Evolutionary conservation across 2,113 vertebrate species (phyloP).

Genomic region (Steatornis caripensis): DNA sequence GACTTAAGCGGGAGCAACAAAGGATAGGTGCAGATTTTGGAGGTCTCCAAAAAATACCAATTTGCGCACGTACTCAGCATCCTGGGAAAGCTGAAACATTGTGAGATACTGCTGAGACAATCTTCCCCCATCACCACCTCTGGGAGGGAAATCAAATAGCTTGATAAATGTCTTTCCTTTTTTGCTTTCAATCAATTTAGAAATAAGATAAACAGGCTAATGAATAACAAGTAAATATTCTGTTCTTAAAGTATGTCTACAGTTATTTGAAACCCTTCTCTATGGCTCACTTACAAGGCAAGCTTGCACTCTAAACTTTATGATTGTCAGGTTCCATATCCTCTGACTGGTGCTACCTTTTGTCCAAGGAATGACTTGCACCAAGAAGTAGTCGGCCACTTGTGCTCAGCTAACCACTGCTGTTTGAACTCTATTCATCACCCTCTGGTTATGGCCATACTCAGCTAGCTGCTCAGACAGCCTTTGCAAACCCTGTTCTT

Average conservation of each 20-base stretch:
- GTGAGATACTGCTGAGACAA: not conserved
- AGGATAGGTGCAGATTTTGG: not conserved
- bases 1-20: not conserved
- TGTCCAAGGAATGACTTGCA: not conserved
- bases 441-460: not conserved
- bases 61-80: not conserved
- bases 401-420: accelerated
- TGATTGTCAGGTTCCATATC: not conserved
- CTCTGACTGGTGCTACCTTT: not conserved
- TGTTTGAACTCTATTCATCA: not conserved
- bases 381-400: not conserved
- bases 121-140: not conserved
- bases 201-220: not conserved
- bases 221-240: not conserved
- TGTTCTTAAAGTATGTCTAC: not conserved
- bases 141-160: not conserved
- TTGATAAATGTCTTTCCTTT: not conserved
- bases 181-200: not conserved
- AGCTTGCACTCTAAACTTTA: not conserved
- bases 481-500: not conserved
- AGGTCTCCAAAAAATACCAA: not conserved
- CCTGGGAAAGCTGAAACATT: not conserved
- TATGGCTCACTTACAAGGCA: not conserved
- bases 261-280: not conserved
- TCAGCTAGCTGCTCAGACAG: not conserved